Evolutionary conservation across 1,140 invertebrate genomes (phyloP).

Genomic region (Megalonaias nervosa): DNA sequence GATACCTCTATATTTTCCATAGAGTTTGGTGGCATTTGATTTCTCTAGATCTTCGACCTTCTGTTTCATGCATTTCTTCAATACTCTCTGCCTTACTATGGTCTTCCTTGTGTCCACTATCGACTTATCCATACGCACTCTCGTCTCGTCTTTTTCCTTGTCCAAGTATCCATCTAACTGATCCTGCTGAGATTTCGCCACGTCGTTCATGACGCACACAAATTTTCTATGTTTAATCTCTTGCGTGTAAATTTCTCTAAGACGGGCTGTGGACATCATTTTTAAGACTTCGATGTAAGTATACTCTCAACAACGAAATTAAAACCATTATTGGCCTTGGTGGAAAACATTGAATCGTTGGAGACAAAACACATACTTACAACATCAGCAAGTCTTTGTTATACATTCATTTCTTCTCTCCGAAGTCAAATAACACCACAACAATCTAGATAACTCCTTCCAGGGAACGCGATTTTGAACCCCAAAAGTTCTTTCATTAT

Average conservation of each 20-base stretch:
- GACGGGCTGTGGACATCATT: constrained; percentile 29
- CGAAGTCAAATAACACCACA: too few relatives aligned
- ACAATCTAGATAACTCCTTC: too few relatives aligned
- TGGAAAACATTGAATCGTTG: too few relatives aligned
- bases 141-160: constrained; percentile 26
- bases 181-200: constrained; percentile 26
- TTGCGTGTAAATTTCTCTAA: constrained; percentile 19
- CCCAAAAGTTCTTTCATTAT: too few relatives aligned
- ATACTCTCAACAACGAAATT: too few relatives aligned
- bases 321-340: too few relatives aligned
- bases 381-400: too few relatives aligned
- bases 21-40: constrained; percentile 11
- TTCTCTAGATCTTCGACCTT: constrained; percentile 19
- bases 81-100: constrained; percentile 22
- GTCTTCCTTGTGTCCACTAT: constrained; percentile 20
- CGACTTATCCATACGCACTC: constrained; percentile 14
- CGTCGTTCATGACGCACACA: constrained; percentile 36
- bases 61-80: constrained; percentile 33
- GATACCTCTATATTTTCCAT: constrained; percentile 25
- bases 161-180: constrained; percentile 18
- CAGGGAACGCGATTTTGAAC: too few relatives aligned
- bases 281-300: background rate
- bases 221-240: constrained; percentile 26
- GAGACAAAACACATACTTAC: too few relatives aligned
- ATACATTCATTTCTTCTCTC: too few relatives aligned